Evolutionary conservation across 2,888 invertebrate genomes (phyloP).

Genomic region (Sinohyriopsis cumingii): DNA sequence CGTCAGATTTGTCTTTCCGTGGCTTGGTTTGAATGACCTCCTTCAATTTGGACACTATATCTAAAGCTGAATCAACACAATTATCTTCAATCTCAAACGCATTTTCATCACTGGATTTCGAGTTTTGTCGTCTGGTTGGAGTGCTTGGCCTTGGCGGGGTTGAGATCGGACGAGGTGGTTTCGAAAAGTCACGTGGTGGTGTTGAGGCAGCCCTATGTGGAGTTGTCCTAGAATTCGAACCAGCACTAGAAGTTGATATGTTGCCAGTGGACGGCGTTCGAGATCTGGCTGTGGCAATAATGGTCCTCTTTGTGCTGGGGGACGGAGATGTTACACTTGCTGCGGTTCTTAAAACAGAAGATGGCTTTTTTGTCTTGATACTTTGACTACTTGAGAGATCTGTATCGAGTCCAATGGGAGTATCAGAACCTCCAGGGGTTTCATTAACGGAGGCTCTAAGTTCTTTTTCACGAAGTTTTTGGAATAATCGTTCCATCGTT

Average conservation of each 20-base stretch:
- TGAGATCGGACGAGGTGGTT: slow-evolving; percentile 23
- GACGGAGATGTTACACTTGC: slow-evolving; percentile 34
- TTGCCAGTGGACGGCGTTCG: slow-evolving; percentile 6
- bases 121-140: slow-evolving; percentile 22
- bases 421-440: slow-evolving; percentile 39
- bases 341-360: slow-evolving; percentile 27
- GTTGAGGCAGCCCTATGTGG: slow-evolving; percentile 15
- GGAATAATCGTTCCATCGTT: slow-evolving; percentile 68
- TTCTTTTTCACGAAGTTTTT: slow-evolving; percentile 61
- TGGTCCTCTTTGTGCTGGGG: slow-evolving; percentile 13
- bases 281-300: slow-evolving; percentile 6
- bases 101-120: slow-evolving; percentile 25
- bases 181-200: slow-evolving; percentile 1
- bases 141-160: slow-evolving; percentile 37
- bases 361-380: slow-evolving; percentile 35
- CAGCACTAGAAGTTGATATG: slow-evolving; percentile 9
- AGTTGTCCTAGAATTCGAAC: slow-evolving; percentile 20
- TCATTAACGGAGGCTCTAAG: slow-evolving; percentile 56
- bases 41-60: slow-evolving; percentile 54
- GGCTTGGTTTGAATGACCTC: slow-evolving; percentile 58
- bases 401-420: slow-evolving; percentile 23
- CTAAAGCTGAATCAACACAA: slow-evolving; percentile 5
- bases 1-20: slow-evolving; percentile 46
- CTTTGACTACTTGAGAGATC: slow-evolving; percentile 41
- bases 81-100: slow-evolving; percentile 17